A percentile compares a stretch with the other conserved stretches of the same genome.
Evolutionary conservation across 2,797 vertebrate species (phyloP).

Genomic region (Eurystomus glaucurus): DNA sequence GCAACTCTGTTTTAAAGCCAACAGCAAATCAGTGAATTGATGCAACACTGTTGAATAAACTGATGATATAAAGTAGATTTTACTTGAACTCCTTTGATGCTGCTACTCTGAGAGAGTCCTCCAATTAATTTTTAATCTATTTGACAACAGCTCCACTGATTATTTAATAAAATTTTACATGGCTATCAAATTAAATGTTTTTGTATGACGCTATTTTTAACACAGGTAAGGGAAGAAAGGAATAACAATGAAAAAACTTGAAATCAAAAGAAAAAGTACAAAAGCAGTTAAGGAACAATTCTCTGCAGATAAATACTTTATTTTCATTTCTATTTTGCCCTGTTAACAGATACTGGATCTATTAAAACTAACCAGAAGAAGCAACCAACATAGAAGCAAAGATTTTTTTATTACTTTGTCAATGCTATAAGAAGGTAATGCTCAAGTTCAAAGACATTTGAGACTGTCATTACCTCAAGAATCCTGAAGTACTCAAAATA

Average conservation of each 20-base stretch:
- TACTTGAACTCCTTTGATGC: background rate
- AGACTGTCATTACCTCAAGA: background rate
- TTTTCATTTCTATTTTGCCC: background rate
- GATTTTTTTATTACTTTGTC: background rate
- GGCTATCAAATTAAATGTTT: background rate
- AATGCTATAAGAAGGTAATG: background rate
- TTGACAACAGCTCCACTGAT: background rate
- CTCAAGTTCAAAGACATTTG: background rate
- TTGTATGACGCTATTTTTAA: background rate
- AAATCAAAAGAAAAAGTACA: background rate
- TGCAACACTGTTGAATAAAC: background rate
- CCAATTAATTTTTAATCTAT: background rate
- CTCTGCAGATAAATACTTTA: background rate
- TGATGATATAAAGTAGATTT: background rate
- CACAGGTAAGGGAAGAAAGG: background rate
- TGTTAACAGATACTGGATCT: accelerated
- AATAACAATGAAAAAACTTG: background rate
- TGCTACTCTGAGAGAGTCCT: background rate
- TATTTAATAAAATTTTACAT: background rate
- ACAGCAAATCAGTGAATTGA: background rate
- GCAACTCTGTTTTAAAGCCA: background rate
- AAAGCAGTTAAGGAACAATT: background rate
- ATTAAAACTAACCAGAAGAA: background rate
- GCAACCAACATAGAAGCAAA: background rate
- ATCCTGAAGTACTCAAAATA: background rate